Evolutionary conservation across 2,888 invertebrate genomes (phyloP).

Genomic region (Argyresthia goedartella): DNA sequence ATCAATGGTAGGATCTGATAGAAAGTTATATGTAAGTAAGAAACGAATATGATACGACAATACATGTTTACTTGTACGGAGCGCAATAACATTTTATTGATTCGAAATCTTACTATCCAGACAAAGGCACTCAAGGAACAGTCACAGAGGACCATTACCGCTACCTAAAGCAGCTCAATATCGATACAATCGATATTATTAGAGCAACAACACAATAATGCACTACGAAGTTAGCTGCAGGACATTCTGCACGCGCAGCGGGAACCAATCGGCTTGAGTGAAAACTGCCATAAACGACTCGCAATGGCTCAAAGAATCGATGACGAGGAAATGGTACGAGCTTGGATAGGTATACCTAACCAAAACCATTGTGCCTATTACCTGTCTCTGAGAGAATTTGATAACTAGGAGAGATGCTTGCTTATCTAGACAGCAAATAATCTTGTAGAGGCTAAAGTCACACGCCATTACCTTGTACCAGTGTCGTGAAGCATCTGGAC

Average conservation of each 20-base stretch:
- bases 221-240: conserved; percentile 24
- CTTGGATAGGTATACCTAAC: no score
- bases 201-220: conserved; percentile 40
- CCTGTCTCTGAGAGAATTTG: not conserved
- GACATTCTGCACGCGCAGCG: conserved; percentile 3
- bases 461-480: not conserved
- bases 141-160: conserved; percentile 4
- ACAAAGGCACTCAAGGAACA: not conserved
- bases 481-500: conserved; percentile 7
- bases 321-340: not conserved
- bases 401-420: not conserved
- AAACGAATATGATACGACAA: no score
- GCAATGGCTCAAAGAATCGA: conserved; percentile 25
- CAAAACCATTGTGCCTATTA: not conserved
- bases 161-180: conserved; percentile 2
- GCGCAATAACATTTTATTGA: not conserved
- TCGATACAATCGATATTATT: conserved; percentile 7
- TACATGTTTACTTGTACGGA: not conserved
- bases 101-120: not conserved
- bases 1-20: no score
- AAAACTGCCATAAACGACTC: conserved; percentile 62
- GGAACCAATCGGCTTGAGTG: conserved; percentile 30
- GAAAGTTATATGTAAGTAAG: no score
- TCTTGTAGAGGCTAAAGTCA: not conserved
- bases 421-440: not conserved